Evolutionary conservation across 1,140 invertebrate genomes (phyloP).

Genomic region (Yoshiicerus persimilis): DNA sequence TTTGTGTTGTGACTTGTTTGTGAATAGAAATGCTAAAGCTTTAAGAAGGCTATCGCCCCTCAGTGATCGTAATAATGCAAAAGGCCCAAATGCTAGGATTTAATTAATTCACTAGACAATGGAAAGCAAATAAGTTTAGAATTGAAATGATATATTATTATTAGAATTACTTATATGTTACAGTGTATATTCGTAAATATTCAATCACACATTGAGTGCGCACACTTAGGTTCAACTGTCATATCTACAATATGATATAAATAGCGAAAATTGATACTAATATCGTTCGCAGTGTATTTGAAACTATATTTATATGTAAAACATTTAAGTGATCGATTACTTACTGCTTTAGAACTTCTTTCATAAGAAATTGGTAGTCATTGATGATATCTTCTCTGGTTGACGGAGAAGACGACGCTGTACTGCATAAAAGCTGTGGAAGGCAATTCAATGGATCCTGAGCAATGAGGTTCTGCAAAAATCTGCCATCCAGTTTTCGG

Average conservation of each 20-base stretch:
- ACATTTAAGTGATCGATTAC: not conserved
- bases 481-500: not conserved
- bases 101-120: not conserved
- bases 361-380: constrained; percentile 21
- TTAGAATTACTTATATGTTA: too few relatives aligned
- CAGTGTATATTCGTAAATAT: too few relatives aligned
- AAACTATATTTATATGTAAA: too few relatives aligned
- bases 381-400: not conserved
- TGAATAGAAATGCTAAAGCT: not conserved
- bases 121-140: not conserved
- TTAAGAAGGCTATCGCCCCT: not conserved
- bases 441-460: constrained; percentile 11
- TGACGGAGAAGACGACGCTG: not conserved
- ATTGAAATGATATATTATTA: too few relatives aligned
- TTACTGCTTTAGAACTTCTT: not conserved
- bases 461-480: not conserved
- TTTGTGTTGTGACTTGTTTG: not conserved
- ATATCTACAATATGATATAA: too few relatives aligned
- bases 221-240: too few relatives aligned
- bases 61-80: not conserved
- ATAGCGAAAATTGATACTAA: too few relatives aligned
- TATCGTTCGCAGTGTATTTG: too few relatives aligned
- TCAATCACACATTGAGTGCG: too few relatives aligned
- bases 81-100: not conserved
- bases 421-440: not conserved